Evolutionary conservation across 2,888 invertebrate species (phyloP), one percentile per base, ranked within the genome.

Genomic region (Cantharis lateralis): DNA sequence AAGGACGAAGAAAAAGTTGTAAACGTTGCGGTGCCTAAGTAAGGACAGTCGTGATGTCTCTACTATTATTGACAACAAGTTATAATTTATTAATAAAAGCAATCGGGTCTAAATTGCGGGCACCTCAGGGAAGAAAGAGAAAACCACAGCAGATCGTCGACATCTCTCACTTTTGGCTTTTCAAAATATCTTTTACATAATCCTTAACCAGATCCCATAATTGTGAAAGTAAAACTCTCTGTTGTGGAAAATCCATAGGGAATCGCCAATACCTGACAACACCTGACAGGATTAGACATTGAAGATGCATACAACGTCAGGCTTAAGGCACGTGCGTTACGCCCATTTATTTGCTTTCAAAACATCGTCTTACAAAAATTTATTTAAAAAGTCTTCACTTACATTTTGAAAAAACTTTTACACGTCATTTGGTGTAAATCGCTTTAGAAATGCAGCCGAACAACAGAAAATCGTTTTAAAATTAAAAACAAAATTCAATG

Each of bases 301-400:
- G 18, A 16, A 61, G 18, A 48, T 18, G 32, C 10, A 70, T 18
- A 18, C 48, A 48, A 48, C 48, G 48, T 48, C n/a, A 48, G 48
- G 75, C 68, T 71, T 71, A 71, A 62, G 75, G 71, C 75, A 75
- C 75, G 75, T 71, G 75, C 68, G 70, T 28, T 28, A 32, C 70
- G 28, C 70, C 70, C 70, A 70, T 61, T 48, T 70, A 70, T 70
- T 70, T 61, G 20, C 32, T 32, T 70, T 70, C 70, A 32, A 48
- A 70, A 48, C 61, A 70, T 70, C 15, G n/a, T 15, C n/a, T 15
- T 32, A 63, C 63, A 28, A 63, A 66, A 66, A n/a, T 66, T 18
- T 20, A 18, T 64, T 64, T 64, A 64, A 64, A 64, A 13, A 62
- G 68, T 68, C 13, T 32, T 32, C 28, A 10, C 28, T 9, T 26